Evolutionary conservation across 2,113 vertebrate species (phyloP).

Genomic region (Galemys pyrenaicus): DNA sequence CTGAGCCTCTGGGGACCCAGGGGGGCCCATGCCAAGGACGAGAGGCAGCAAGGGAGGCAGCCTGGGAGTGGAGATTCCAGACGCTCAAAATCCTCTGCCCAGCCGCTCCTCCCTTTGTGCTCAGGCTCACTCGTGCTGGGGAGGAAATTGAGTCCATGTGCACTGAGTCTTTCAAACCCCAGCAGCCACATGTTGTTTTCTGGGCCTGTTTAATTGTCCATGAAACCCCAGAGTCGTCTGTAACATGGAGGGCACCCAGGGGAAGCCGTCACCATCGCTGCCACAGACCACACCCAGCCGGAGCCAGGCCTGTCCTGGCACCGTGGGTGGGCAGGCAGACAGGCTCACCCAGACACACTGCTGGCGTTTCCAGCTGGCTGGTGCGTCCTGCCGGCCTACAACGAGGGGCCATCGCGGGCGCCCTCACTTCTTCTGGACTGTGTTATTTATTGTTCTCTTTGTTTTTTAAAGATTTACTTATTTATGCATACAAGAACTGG

Average conservation of each 20-base stretch:
- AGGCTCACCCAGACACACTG: too few relatives aligned
- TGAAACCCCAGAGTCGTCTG: slow-evolving; percentile 69
- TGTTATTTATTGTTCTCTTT: too few relatives aligned
- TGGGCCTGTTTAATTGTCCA: slow-evolving; percentile 46
- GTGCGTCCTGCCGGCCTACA: not conserved
- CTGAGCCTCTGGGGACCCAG: not conserved
- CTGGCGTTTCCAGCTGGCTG: not conserved
- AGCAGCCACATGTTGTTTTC: slow-evolving; percentile 59
- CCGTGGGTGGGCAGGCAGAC: not conserved
- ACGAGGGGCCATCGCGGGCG: not conserved
- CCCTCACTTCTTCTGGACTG: not conserved
- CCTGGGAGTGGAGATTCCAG: not conserved
- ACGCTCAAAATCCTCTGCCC: not conserved
- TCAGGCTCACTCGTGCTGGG: not conserved
- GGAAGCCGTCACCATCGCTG: not conserved
- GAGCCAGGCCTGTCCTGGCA: not conserved
- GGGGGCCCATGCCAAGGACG: not conserved
- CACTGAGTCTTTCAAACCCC: slow-evolving; percentile 32
- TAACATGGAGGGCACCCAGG: not conserved
- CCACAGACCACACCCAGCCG: not conserved
- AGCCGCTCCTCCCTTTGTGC: not conserved
- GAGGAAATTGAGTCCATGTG: slow-evolving; percentile 67
- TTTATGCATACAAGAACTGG: too few relatives aligned
- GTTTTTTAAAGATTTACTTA: too few relatives aligned
- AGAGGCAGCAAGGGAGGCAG: not conserved